These are phyloP conservation scores for Cinclus mexicanus DNA, from an alignment of 2,113 vertebrate genomes.

Conservation along the genomic window DNA sequence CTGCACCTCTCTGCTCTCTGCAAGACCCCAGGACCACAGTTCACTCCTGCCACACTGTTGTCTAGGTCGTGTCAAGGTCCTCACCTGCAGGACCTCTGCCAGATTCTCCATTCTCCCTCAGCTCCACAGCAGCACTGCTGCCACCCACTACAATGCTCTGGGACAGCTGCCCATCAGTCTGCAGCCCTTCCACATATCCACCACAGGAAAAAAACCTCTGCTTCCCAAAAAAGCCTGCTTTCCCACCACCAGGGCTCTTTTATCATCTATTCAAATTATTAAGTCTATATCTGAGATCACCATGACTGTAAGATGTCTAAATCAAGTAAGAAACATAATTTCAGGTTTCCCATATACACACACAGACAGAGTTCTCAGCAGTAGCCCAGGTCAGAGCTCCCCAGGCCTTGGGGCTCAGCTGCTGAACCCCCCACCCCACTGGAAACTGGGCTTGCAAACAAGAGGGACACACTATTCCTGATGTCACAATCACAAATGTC, in stretches of 20 bases:
- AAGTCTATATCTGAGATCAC: neutral
- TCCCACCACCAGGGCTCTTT: neutral
- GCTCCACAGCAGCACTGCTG: neutral
- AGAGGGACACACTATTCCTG: neutral
- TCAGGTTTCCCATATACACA: neutral
- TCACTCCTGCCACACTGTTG: neutral
- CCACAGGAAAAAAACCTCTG: neutral
- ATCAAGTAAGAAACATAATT: neutral
- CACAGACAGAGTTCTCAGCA: neutral
- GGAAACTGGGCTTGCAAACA: neutral
- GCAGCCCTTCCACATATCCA: neutral
- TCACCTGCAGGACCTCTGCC: accelerated
- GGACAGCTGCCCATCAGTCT: neutral
- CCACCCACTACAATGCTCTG: neutral
- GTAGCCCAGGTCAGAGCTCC: neutral
- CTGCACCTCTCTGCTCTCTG: neutral
- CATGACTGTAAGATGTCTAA: neutral
- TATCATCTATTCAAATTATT: neutral
- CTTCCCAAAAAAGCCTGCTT: neutral
- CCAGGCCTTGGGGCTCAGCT: neutral
- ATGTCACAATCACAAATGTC: neutral
- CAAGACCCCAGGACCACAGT: neutral
- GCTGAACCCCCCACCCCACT: neutral
- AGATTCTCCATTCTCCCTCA: neutral
- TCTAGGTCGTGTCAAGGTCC: accelerated